Percentiles rank a stretch among this genome's conserved stretches.
Conservation (phyloP, 2,113 vertebrate species). For the Aldabrachelys gigantea region DNA sequence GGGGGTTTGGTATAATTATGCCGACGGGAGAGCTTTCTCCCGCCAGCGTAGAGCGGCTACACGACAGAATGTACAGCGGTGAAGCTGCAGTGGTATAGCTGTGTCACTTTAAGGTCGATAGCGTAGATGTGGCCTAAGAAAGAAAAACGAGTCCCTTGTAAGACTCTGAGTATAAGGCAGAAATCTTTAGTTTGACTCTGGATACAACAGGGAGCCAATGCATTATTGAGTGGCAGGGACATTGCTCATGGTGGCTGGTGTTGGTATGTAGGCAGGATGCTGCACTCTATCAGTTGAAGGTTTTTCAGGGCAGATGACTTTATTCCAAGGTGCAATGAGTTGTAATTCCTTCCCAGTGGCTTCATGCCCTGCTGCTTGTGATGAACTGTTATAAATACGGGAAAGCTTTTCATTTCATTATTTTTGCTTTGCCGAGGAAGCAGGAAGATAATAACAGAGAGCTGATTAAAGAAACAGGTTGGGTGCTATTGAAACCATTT, state of each 20-base stretch:
- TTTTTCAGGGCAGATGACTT: constrained; percentile 31
- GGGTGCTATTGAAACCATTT: background rate
- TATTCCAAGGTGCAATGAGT: constrained; percentile 62
- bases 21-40: too few species aligned
- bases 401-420: constrained; percentile 53
- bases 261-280: constrained; percentile 43
- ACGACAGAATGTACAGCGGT: too few species aligned
- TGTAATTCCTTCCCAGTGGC: constrained; percentile 48
- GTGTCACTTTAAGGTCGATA: too few species aligned
- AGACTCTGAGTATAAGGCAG: constrained; percentile 26
- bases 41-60: too few species aligned
- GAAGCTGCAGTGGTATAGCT: too few species aligned
- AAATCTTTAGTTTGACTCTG: constrained; percentile 42
- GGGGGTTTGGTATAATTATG: too few species aligned
- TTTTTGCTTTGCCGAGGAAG: constrained; percentile 1
- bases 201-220: constrained; percentile 29
- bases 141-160: background rate
- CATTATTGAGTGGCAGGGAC: constrained; percentile 38
- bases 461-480: constrained; percentile 39
- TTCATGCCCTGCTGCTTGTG: constrained; percentile 48
- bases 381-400: constrained; percentile 27
- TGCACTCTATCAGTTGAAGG: constrained; percentile 32
- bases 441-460: background rate
- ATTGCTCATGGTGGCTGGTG: background rate
- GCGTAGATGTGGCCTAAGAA: background rate